Percentiles rank a stretch among this genome's conserved stretches.
These are phyloP conservation scores for Rhabditophanes sp. DNA, from an alignment of 2,888 invertebrate species.

Conservation along the genomic window DNA sequence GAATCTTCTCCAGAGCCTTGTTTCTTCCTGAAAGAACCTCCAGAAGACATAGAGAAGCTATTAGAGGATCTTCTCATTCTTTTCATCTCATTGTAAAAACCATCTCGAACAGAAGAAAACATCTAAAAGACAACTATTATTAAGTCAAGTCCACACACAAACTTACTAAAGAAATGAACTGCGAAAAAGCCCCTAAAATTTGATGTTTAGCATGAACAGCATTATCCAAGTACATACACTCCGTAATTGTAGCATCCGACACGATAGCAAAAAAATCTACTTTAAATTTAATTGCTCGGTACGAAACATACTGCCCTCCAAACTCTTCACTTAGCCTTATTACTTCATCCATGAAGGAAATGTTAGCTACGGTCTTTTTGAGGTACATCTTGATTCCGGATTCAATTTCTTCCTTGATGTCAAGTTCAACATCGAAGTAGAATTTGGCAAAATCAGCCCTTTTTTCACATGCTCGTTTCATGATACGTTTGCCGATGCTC, in stretches of 20 bases:
- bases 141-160: not conserved
- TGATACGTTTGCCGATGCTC: constrained; percentile 21
- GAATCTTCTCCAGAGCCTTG: too few relatives aligned
- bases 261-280: constrained; percentile 34
- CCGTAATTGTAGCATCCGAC: constrained; percentile 33
- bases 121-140: constrained; percentile 10
- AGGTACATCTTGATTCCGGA: constrained; percentile 24
- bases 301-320: constrained; percentile 23
- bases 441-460: constrained; percentile 17
- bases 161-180: constrained; percentile 27
- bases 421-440: constrained; percentile 15
- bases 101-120: constrained; percentile 28
- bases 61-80: constrained; percentile 22
- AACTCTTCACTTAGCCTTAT: constrained; percentile 15
- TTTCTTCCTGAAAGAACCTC: too few relatives aligned
- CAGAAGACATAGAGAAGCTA: too few relatives aligned
- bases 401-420: constrained; percentile 25
- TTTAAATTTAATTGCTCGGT: constrained; percentile 25
- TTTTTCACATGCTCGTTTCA: constrained; percentile 24
- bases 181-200: constrained; percentile 28
- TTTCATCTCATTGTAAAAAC: constrained; percentile 25
- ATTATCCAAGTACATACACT: constrained; percentile 31
- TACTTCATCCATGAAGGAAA: constrained; percentile 29
- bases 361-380: constrained; percentile 28
- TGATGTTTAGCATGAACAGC: constrained; percentile 28